Evolutionary conservation across 23 tunicate species (phyloP), one percentile per base, ranked within the genome.

Genomic region (Trididemnum clinides): DNA sequence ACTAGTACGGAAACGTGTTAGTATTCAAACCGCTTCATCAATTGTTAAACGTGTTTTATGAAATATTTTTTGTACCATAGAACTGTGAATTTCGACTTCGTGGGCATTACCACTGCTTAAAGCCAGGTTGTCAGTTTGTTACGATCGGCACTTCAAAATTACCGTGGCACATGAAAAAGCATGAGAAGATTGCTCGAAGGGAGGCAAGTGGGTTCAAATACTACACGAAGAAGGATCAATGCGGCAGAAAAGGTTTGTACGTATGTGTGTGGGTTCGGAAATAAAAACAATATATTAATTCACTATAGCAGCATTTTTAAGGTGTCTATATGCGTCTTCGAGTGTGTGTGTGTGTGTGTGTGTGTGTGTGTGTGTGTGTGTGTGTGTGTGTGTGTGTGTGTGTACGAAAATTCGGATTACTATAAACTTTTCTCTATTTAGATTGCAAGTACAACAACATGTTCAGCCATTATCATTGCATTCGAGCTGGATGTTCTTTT

Each of bases 151-250:
- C 96, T 27, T 90, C 95, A 1, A 90, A 90, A 35, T 80, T 90
- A 15, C 95, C 95, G 15, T 90, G 95, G 95, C 95, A 90, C 65
- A 90, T 84, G 95, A 90, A 90, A 63, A 90, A 90, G 71, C 95
- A 90, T 64, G 95, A 90, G 50, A 90, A 90, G 38, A 90, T 90
- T 2, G 95, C 95, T 7, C 64, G 64, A n/a, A 59, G 95, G 33
- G 95, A 90, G 28, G 95, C 95, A 2, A 90, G 86, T 51, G 95
- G 95, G 31, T 91, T 91, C 82, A 91, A 91, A 71, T 91, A 91
- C 50, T 86, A 82, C 72, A 91, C 96, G 28, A 91, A 91, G 80
- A 91, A 91, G 39, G 96, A 91, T 15, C 90, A 91, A 31, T 90
- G 96, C 34, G 79, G 77, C 18, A 80, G 59, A 70, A 21, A 23